Base-by-base conservation (phyloP, 2,113 vertebrate genomes). In the Labeo catla region DNA sequence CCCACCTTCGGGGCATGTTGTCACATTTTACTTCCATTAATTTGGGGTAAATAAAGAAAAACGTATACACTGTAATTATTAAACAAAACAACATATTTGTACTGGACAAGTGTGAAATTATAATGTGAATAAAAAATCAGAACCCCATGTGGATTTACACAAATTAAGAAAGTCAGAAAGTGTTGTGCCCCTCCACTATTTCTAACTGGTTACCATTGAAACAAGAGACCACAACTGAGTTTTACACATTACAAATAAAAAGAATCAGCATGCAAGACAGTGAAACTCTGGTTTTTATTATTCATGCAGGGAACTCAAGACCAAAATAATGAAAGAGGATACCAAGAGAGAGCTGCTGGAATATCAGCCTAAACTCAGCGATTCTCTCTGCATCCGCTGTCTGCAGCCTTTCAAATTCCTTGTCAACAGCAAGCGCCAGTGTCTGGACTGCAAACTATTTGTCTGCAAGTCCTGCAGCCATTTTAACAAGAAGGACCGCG, bases 361-460 rank as follows among this genome's bases (percentile, higher is more conserved):
- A 0, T 91, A 88, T 74, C 92, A 95, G 2, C 94, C 91, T 63
- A 95, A 94, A 54, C 94, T 97, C 83, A 95, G 95, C 0, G 93
- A 95, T 65, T 96, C 96, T 1, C 95, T 96, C 92, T 99, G 98
- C 0, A 94, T 97, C 76, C 95, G 92, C 80, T 99, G 98, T 90
- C 96, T 98, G 77, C 96, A 96, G 88, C 96, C 97, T 74, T 97
- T 96, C 94, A 95, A 95, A 91, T 95, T 97, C 90, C 94, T 97
- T 28, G 88, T 96, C 50, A 96, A 95, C 92, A 95, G 95, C 93
- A 96, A 93, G 23, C 86, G 92, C 3, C 96, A 94, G 45, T 99
- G 98, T 91, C 92, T 96, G 89, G 96, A 97, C 91, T 99, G 98
- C 63, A 79, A 50, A 21, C 93, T 97, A 73, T 93, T 93, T 88